Base-by-base conservation (phyloP, 2,113 vertebrate genomes). In the Lasiurus borealis region DNA sequence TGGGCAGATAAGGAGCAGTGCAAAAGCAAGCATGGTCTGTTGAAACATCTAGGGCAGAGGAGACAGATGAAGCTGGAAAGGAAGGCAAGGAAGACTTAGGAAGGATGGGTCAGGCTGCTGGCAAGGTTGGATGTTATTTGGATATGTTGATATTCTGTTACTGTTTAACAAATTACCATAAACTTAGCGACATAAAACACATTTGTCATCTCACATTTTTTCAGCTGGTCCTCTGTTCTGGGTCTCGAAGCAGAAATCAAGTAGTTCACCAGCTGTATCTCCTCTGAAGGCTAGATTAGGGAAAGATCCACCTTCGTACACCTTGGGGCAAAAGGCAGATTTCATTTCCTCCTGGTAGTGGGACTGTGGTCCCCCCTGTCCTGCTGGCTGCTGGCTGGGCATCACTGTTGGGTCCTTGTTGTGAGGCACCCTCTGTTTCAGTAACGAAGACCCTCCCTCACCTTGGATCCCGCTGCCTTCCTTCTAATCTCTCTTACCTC, bases 351-450 rank as follows among this genome's bases (percentile, higher is more conserved):
- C 8, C 2, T 34, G 75, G 16, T 44, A 29, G n/a, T 40, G 34
- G 57, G 21, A 69, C 57, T 46, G n/a, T 36, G 16, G 29, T 19
- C 36, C 57, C 46, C 5, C 46, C 29, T 48, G 13, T 52, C 59
- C 48, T 15, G 2, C 44, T 52, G 29, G 27, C n/a, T 82, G 6
- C n/a, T 46, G 29, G 0, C 14, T 1, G 0, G 36, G 71, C 18
- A 62, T 6, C 1, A 5, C 27, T 50, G 25, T 36, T 52, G 3
- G 9, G 11, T 34, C 57, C 52, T 50, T n/a, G 36, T 36, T 2
- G 1, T 12, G 19, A 76, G 21, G 7, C 0, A 9, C 21, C n/a
- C 3, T 48, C 34, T 1, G 1, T n/a, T 9, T 40, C 36, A 77
- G 72, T 40, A 31, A 27, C 23, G 48, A 27, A 89, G 62, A 52